Evolutionary conservation across 1,140 invertebrate species (phyloP).

Genomic region (Drosophila nikananu): DNA sequence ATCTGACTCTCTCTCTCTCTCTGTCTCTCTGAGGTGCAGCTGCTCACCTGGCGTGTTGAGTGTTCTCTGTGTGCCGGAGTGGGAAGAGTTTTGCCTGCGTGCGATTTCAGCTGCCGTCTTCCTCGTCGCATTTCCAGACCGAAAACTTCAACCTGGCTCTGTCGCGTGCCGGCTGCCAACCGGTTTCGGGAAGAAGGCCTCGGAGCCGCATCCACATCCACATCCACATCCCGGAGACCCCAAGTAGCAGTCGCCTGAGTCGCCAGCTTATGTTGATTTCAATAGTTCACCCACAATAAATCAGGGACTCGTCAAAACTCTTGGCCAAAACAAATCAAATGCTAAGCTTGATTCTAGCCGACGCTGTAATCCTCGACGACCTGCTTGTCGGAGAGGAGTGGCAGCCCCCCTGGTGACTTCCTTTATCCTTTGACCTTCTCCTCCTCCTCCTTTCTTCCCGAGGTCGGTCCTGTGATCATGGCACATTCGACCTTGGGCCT

Average conservation of each 20-base stretch:
- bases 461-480: constrained; percentile 1
- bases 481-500: neutral
- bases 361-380: neutral
- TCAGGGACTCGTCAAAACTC: constrained; percentile 17
- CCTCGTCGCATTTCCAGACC: constrained; percentile 11
- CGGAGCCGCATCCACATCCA: neutral
- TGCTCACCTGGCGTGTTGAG: constrained; percentile 18
- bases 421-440: constrained; percentile 21
- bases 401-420: neutral
- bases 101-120: constrained; percentile 41
- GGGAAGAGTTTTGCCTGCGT: constrained; percentile 31
- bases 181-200: constrained; percentile 44
- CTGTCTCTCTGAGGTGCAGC: constrained; percentile 30
- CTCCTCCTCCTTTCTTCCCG: neutral
- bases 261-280: constrained; percentile 18
- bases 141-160: constrained; percentile 26
- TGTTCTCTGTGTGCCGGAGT: constrained; percentile 12
- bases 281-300: constrained; percentile 27
- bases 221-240: neutral
- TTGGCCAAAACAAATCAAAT: constrained; percentile 24
- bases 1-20: too few species aligned
- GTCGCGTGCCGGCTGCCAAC: constrained; percentile 78
- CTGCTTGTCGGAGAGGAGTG: too few species aligned
- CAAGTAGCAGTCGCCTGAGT: constrained; percentile 17
- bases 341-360: neutral